Evolutionary conservation across 2,797 vertebrate genomes (phyloP).

Genomic region (Platalea minor): DNA sequence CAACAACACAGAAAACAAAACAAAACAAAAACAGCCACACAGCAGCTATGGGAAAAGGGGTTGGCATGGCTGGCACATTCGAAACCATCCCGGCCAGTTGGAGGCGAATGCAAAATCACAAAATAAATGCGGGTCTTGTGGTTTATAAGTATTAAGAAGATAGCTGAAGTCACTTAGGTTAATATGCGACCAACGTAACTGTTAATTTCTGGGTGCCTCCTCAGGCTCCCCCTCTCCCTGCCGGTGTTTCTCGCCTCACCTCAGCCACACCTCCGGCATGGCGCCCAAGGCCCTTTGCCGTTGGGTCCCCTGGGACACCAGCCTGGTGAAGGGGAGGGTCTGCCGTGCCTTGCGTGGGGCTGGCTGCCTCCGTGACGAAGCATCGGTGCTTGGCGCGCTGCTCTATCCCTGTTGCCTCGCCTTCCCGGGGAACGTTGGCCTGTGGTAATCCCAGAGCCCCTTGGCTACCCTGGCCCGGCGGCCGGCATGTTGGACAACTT

Average conservation of each 20-base stretch:
- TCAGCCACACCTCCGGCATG: neutral
- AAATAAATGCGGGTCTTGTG: neutral
- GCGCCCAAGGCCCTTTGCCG: rapidly evolving
- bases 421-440: rapidly evolving
- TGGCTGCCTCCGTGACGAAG: rapidly evolving
- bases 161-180: neutral
- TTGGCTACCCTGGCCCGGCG: rapidly evolving
- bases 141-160: neutral
- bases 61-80: neutral
- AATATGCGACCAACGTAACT: rapidly evolving
- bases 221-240: neutral
- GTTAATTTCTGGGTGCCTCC: neutral
- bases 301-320: neutral
- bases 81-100: neutral
- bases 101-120: neutral
- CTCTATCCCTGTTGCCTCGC: neutral
- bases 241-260: neutral
- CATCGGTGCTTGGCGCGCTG: rapidly evolving
- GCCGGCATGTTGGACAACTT: neutral
- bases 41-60: neutral
- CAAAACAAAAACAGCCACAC: neutral
- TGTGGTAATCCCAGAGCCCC: neutral
- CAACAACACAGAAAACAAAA: no score
- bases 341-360: neutral
- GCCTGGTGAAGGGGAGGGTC: neutral